Percentiles rank a stretch among this genome's conserved stretches.
phyloP scores from a whole-genome alignment of 1,140 invertebrate species.

The Eriocheir sinensis region DNA sequence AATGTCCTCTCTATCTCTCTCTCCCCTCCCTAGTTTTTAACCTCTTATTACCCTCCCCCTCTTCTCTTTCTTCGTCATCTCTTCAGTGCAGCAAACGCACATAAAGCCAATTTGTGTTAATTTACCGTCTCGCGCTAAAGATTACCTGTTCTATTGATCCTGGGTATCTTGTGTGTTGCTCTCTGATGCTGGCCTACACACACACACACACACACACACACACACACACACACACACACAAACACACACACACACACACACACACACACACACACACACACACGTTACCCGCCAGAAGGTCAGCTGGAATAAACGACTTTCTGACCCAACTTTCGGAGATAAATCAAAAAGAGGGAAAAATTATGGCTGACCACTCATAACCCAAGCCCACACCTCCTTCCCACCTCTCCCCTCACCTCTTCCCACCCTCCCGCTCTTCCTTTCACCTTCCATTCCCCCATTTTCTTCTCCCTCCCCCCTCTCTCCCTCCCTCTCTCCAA shows the following conservation, averaged over 20 bases:
- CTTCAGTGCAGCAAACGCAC: not conserved
- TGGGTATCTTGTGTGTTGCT: not conserved
- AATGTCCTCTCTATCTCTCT: not conserved
- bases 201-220: not conserved
- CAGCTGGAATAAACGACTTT: not conserved
- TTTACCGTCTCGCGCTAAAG: not conserved
- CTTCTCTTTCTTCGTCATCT: not conserved
- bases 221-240: too few relatives aligned
- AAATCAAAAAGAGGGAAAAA: slow-evolving; percentile 25
- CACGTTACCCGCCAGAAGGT: not conserved
- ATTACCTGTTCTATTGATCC: not conserved
- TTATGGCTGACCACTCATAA: slow-evolving; percentile 24
- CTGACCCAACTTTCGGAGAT: not conserved
- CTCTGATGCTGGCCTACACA: not conserved
- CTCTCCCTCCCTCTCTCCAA: not conserved
- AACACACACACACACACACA: not conserved
- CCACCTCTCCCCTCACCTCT: not conserved
- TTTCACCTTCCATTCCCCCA: not conserved
- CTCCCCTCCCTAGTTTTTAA: not conserved
- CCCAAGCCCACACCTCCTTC: not conserved
- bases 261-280: slow-evolving; percentile 22
- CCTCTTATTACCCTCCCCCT: not conserved
- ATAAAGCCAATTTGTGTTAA: not conserved
- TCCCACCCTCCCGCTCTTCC: not conserved
- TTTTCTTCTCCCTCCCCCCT: not conserved